A percentile compares a stretch with the other conserved stretches of the same genome.
Conservation (phyloP, 2,888 invertebrate genomes). For the Uloborus plumipes region DNA sequence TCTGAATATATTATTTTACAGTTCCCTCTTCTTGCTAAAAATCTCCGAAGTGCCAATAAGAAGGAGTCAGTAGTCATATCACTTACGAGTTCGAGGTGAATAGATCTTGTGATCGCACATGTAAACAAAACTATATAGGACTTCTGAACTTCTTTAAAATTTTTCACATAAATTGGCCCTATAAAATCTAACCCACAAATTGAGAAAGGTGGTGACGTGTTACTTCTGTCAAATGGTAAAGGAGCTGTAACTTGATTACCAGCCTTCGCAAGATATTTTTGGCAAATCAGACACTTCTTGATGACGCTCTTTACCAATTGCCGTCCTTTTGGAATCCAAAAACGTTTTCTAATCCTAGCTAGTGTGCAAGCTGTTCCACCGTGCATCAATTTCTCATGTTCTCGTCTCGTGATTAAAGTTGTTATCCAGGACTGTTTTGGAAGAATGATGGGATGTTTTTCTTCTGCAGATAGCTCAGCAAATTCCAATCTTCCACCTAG, state of each 20-base stretch:
- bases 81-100: constrained; percentile 26
- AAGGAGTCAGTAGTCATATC: constrained; percentile 33
- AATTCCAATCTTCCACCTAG: constrained; percentile 11
- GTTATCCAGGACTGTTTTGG: not conserved
- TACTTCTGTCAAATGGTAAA: constrained; percentile 69
- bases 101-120: constrained; percentile 68
- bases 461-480: not conserved
- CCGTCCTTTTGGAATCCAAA: constrained; percentile 68
- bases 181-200: constrained; percentile 69
- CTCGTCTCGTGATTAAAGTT: not conserved
- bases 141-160: constrained; percentile 68
- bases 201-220: constrained; percentile 68
- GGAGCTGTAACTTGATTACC: constrained; percentile 69
- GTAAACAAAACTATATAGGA: constrained; percentile 69
- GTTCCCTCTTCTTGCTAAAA: constrained; percentile 22
- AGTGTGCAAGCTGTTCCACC: constrained; percentile 66
- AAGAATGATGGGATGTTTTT: constrained; percentile 1
- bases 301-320: constrained; percentile 66
- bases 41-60: constrained; percentile 17
- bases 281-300: constrained; percentile 68
- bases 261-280: constrained; percentile 63
- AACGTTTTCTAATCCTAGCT: constrained; percentile 64
- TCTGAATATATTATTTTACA: constrained; percentile 51
- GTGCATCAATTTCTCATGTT: constrained; percentile 66
- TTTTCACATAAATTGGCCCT: constrained; percentile 67